Percentiles rank a stretch among this genome's conserved stretches.
phyloP scores from a whole-genome alignment of 2,888 invertebrate genomes.

The Ichneumoninae sp. region DNA sequence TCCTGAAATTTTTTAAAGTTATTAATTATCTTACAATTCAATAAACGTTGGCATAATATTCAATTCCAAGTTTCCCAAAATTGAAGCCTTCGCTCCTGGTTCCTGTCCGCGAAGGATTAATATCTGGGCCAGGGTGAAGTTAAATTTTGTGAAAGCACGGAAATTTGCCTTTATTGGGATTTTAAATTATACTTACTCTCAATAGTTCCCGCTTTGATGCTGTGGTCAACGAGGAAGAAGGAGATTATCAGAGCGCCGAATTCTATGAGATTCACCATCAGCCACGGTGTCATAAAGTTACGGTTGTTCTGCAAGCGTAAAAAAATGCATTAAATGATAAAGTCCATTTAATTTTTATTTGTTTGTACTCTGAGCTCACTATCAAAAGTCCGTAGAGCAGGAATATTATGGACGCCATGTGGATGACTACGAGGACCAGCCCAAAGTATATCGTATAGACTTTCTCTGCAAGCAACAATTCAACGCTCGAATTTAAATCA shows the following conservation, averaged over 20 bases:
- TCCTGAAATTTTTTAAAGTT: conserved; percentile 71
- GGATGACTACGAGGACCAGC: conserved; percentile 82
- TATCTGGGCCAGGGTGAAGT: neutral
- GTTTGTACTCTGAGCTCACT: conserved; percentile 74
- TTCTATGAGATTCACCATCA: conserved; percentile 82
- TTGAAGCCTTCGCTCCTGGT: neutral
- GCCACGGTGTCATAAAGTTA: conserved; percentile 84
- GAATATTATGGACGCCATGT: conserved; percentile 82
- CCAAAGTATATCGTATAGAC: conserved; percentile 83
- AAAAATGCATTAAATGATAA: neutral
- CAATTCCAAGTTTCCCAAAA: neutral
- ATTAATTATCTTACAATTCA: neutral
- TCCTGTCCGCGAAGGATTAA: neutral
- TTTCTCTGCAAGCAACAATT: conserved; percentile 79
- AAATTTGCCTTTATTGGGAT: neutral
- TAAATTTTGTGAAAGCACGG: neutral
- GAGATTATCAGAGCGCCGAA: conserved; percentile 81
- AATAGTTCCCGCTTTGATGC: conserved; percentile 73
- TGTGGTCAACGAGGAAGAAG: conserved; percentile 77
- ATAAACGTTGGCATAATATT: neutral
- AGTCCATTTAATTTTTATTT: neutral
- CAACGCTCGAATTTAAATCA: neutral
- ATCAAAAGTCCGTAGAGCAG: conserved; percentile 84
- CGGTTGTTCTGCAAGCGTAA: conserved; percentile 80
- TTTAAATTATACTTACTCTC: conserved; percentile 75